A percentile compares a stretch with the other conserved stretches of the same genome.
These are phyloP conservation scores for Aleiodes alternator DNA, from an alignment of 2,888 invertebrate species.

Conservation along the genomic window DNA sequence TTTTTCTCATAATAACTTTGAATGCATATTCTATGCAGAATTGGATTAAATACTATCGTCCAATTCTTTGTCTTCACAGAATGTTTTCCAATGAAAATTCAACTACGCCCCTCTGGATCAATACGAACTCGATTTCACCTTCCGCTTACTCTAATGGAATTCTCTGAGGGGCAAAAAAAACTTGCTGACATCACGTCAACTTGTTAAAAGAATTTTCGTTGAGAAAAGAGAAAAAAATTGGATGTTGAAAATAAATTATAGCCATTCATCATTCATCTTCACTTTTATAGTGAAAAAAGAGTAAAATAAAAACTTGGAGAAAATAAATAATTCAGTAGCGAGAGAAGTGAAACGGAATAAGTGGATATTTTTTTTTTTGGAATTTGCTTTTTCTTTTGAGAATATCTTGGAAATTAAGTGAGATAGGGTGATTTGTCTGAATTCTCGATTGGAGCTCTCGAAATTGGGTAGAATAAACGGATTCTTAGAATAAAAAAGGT, in stretches of 20 bases:
- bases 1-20: not conserved
- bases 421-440: no score
- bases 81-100: conserved; percentile 7
- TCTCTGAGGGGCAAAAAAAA: conserved; percentile 3
- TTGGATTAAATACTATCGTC: conserved; percentile 13
- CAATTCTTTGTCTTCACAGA: not conserved
- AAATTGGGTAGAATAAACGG: no score
- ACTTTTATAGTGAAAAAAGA: not conserved
- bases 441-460: no score
- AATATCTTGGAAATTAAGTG: no score
- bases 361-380: not conserved
- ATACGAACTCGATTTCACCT: conserved; percentile 16
- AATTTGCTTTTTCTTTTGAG: no score
- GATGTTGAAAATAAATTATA: not conserved
- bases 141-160: conserved; percentile 14
- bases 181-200: conserved; percentile 25
- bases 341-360: not conserved
- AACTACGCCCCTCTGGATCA: not conserved
- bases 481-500: no score
- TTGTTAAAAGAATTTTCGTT: conserved; percentile 11
- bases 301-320: not conserved
- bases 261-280: conserved; percentile 17
- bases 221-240: not conserved
- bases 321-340: not conserved
- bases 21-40: not conserved